phyloP scores from a whole-genome alignment of 2,797 vertebrate species.

The Cynopterus sphinx region DNA sequence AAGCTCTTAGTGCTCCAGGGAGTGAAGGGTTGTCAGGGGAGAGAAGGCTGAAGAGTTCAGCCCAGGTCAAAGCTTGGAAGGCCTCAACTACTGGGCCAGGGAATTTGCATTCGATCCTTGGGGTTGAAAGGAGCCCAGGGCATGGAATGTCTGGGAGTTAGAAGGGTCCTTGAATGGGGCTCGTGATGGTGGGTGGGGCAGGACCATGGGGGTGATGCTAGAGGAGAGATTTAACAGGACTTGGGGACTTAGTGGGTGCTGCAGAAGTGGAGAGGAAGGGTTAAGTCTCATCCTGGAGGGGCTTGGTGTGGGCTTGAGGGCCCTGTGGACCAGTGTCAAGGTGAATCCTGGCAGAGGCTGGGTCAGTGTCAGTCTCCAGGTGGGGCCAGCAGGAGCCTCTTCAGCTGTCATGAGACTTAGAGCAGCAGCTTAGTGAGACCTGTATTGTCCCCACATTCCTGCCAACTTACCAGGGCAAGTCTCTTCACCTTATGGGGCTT shows the following conservation, averaged over 20 bases:
- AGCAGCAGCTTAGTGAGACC: neutral
- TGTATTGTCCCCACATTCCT: neutral
- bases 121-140: neutral
- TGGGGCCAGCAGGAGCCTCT: neutral
- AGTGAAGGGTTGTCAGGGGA: neutral
- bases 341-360: neutral
- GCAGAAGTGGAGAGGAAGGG: neutral
- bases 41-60: rapidly evolving
- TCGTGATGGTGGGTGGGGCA: neutral
- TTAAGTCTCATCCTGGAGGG: neutral
- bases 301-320: neutral
- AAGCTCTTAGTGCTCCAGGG: neutral
- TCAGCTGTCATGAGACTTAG: neutral
- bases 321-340: neutral
- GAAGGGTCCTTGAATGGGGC: neutral
- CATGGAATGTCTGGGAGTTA: neutral
- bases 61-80: neutral
- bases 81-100: neutral
- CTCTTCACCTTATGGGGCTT: neutral
- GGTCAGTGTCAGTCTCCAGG: neutral
- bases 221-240: neutral
- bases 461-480: neutral
- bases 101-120: neutral
- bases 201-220: neutral
- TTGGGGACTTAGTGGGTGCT: neutral